Evolutionary conservation across 2,113 vertebrate genomes (phyloP), one percentile per base, ranked within the genome.

Genomic region (Synodontis membranacea): DNA sequence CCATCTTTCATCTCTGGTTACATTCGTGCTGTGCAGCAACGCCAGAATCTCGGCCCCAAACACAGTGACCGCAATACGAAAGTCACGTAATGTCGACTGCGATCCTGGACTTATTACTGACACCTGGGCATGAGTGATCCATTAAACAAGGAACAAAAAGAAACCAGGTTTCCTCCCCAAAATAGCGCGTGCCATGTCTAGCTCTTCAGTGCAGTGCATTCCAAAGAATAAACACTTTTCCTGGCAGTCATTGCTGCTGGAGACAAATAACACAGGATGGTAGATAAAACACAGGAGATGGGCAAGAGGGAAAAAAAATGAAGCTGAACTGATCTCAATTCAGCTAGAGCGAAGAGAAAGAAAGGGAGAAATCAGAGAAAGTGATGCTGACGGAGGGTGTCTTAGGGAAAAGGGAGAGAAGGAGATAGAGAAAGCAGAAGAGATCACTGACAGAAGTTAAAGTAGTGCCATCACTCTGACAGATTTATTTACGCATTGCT

Each of bases 291-390:
- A 44, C n/a, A 72, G 28, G 28, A 28, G 28, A 23, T 42, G 52
- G 34, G 17, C 21, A 5, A 74, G 50, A 37, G 64, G 64, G 4
- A 62, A 64, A 80, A 64, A 80, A 54, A 31, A 80, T 90, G 89
- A 91, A 92, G 80, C 85, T 17, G 0, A 87, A 88, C 76, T 75
- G 81, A 82, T 82, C 86, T 88, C 81, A 86, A 81, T 83, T 87
- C 84, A 89, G 86, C 72, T 48, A 21, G 31, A 86, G 39, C 34
- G 7, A n/a, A 75, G 28, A 23, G 74, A 86, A 23, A 79, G 60
- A 79, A 39, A 50, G 28, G 1, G 44, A 62, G n/a, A 48, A 1
- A 66, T 17, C 48, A n/a, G 31, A 19, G 37, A 37, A 34, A 82
- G 28, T 31, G 5, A 39, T 42, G 5, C 6, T 14, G 17, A 21